phyloP scores from a whole-genome alignment of 2,888 invertebrate genomes.

The Macrophya annulata region DNA sequence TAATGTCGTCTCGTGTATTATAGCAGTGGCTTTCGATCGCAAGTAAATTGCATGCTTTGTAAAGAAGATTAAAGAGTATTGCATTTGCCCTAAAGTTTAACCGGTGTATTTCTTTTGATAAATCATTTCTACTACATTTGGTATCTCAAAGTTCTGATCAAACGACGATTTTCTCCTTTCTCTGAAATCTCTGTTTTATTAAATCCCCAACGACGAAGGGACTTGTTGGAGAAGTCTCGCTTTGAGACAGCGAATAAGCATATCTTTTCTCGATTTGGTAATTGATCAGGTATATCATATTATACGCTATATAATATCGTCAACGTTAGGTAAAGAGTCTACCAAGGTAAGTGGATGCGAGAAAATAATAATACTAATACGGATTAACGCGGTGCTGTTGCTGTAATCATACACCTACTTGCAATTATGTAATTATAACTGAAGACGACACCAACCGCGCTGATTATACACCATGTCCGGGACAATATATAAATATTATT shows the following conservation, averaged over 20 bases:
- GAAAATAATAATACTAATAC: conserved; percentile 19
- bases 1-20: background rate
- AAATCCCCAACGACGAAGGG: background rate
- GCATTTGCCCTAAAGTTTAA: conserved; percentile 14
- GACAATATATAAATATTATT: conserved; percentile 23
- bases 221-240: background rate
- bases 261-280: background rate
- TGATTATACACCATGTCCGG: conserved; percentile 38
- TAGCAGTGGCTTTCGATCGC: conserved; percentile 1
- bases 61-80: conserved; percentile 29
- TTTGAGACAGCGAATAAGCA: background rate
- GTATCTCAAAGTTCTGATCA: background rate
- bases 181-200: background rate
- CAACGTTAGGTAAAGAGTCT: background rate
- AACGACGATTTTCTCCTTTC: background rate
- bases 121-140: background rate
- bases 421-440: conserved; percentile 43
- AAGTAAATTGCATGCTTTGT: conserved; percentile 21
- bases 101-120: background rate
- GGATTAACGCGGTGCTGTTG: background rate
- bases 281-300: conserved; percentile 19
- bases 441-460: conserved; percentile 42
- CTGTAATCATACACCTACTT: conserved; percentile 42
- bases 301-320: conserved; percentile 13
- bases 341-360: conserved; percentile 30